A percentile compares a stretch with the other conserved stretches of the same genome.
These are phyloP conservation scores for Heterodera schachtii DNA, from an alignment of 1,140 invertebrate species.

Conservation along the genomic window DNA sequence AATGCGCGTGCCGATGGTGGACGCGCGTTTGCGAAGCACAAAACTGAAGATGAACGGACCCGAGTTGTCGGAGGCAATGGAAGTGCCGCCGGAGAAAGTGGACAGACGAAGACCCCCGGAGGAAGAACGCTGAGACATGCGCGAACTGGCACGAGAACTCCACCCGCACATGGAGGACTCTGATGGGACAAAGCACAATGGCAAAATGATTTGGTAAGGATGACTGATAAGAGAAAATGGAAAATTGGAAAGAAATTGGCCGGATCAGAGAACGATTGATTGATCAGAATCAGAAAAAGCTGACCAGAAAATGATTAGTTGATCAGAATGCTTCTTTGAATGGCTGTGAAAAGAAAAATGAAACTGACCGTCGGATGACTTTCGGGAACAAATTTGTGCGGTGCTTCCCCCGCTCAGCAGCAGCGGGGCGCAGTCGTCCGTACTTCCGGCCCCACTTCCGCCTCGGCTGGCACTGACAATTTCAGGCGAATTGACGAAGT, in stretches of 20 bases:
- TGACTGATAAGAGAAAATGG: too few relatives aligned
- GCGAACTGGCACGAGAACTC: conserved; percentile 63
- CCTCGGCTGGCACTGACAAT: conserved; percentile 37
- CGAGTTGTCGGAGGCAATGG: conserved; percentile 65
- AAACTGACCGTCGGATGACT: conserved; percentile 61
- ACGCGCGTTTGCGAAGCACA: conserved; percentile 62
- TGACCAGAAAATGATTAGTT: background rate
- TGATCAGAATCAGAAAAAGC: too few relatives aligned
- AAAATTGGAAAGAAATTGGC: too few relatives aligned
- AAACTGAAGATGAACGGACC: conserved; percentile 64
- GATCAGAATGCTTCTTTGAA: background rate
- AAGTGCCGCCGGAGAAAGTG: conserved; percentile 64
- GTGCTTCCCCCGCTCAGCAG: conserved; percentile 43
- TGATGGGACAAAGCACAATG: conserved; percentile 8
- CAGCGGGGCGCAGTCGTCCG: conserved; percentile 60
- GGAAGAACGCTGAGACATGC: conserved; percentile 63
- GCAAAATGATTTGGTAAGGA: background rate
- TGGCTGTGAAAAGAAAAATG: background rate
- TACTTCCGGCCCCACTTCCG: conserved; percentile 52
- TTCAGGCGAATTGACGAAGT: conserved; percentile 65
- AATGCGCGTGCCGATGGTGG: conserved; percentile 64
- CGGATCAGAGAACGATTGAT: too few relatives aligned
- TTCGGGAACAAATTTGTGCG: conserved; percentile 55
- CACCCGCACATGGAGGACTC: conserved; percentile 62
- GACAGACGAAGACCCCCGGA: conserved; percentile 61